Evolutionary conservation across 2,113 vertebrate species (phyloP), one percentile per base, ranked within the genome.

Genomic region (Scartelaos histophorus): DNA sequence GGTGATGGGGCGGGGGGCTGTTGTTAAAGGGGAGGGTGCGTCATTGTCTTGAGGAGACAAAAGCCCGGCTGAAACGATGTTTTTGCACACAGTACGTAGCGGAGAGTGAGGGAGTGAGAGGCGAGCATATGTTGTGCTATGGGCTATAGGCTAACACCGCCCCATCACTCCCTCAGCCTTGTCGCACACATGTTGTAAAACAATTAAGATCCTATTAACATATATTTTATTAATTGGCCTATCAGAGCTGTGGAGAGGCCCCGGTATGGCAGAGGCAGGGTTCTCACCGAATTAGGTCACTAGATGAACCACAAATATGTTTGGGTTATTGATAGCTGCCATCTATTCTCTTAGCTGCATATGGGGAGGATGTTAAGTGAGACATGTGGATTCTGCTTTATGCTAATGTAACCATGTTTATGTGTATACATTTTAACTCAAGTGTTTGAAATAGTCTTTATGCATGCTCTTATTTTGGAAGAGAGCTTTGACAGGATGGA

Each of bases 271-370:
- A 92, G 91, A 87, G 85, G 95, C 93, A 92, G 91, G 87, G 94
- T 97, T 97, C 96, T 98, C 96, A 96, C 93, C 88, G 90, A 94
- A 92, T 92, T 86, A 82, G 95, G 95, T 95, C 95, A 98, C 94
- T 95, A 96, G 95, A 95, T 94, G 93, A 94, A 94, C 95, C 93
- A 95, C 95, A 95, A 92, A 92, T 92, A 95, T 95, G 95, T 96
- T 95, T 94, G 95, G 95, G 95, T 94, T 96, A 95, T 95, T 96
- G 96, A 97, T 96, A 96, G 89, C 87, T 70, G 93, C 94, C 95
- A 97, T 96, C 95, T 95, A 95, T 95, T 94, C 86, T 87, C 88
- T 91, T 84, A 90, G 83, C 78, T 76, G 78, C 0, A 21, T 15
- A 21, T 35, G 34, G 53, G 53, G 22, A 9, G 24, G 5, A 60